These are phyloP conservation scores for Orthosia gracilis DNA, from an alignment of 2,888 invertebrate species.

Conservation along the genomic window DNA sequence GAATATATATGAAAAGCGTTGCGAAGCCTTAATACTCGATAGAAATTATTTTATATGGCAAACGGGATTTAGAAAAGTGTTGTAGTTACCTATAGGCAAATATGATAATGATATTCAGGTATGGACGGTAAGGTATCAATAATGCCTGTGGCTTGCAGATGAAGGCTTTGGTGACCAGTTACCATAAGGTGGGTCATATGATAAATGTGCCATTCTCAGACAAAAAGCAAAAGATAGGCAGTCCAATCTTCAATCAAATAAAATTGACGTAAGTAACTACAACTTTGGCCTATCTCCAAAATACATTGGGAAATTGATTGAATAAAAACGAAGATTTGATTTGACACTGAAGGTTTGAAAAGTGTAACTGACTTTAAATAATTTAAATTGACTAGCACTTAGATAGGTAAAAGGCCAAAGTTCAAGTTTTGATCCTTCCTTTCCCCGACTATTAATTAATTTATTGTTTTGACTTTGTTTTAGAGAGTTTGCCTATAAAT, in stretches of 20 bases:
- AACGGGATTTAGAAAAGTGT: too few species aligned
- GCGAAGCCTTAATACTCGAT: neutral
- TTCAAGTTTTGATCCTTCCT: slow-evolving; percentile 1
- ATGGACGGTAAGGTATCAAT: too few species aligned
- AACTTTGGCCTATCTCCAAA: slow-evolving; percentile 11
- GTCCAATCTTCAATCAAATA: slow-evolving; percentile 10
- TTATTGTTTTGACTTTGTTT: slow-evolving; percentile 13
- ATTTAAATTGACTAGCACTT: slow-evolving; percentile 35
- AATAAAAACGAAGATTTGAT: slow-evolving; percentile 30
- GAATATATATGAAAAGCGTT: neutral
- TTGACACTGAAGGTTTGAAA: neutral
- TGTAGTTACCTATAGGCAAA: too few species aligned
- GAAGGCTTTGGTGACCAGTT: too few species aligned
- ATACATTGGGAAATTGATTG: slow-evolving; percentile 8
- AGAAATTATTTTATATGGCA: too few species aligned
- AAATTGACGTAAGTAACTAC: neutral
- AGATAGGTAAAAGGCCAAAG: neutral
- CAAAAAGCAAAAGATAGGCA: neutral
- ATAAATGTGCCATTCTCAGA: neutral
- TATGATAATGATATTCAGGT: too few species aligned
- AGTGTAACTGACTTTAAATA: slow-evolving; percentile 24
- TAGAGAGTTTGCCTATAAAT: neutral
- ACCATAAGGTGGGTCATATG: neutral
- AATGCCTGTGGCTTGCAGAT: too few species aligned
- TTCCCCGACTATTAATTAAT: neutral